Evolutionary conservation across 2,888 invertebrate species (phyloP), one percentile per base, ranked within the genome.

Genomic region (Lycocerus yunnanus): DNA sequence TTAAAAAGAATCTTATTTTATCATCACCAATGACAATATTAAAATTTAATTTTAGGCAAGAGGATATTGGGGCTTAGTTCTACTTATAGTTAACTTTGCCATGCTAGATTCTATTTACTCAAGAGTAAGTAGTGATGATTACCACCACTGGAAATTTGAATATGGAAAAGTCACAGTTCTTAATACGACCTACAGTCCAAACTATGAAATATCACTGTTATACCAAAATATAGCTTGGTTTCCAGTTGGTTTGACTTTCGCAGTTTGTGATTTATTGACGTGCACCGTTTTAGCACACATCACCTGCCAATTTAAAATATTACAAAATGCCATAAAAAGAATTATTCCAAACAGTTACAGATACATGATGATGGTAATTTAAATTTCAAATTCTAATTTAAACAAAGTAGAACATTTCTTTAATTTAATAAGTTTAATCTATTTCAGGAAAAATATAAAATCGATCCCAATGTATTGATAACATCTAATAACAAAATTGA

Each of bases 111-210:
- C 78, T 2, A n/a, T 60, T 24, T 68, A 71, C 20, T 69, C 74
- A 13, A 70, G 69, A 69, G 43, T 78, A 15, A 60, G 16, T 1
- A 74, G 72, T 16, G 21, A 69, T 11, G 68, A 78, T 63, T 73
- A 77, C 15, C 77, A 75, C 58, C 61, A 76, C 27, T 78, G 77
- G 78, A 69, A 70, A 59, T 77, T 74, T 58, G 76, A 77, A 21
- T 70, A 74, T 13, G 68, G 73, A 3, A 61, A 68, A 8, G 77
- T 78, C 15, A 71, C 74, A 9, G 68, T 77, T 59, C 71, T 78
- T 20, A 75, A 78, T 66, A 67, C 76, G 3, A 69, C 69, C 11
- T 73, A 74, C 60, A 78, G 75, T 70, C 76, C 73, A 9, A 72
- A 73, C 13, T 78, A 73, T 16, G 70, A 77, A 67, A 66, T 77